Percentiles rank a stretch among this genome's conserved stretches.
phyloP scores from a whole-genome alignment of 2,888 invertebrate genomes.

The Papilio demoleus region DNA sequence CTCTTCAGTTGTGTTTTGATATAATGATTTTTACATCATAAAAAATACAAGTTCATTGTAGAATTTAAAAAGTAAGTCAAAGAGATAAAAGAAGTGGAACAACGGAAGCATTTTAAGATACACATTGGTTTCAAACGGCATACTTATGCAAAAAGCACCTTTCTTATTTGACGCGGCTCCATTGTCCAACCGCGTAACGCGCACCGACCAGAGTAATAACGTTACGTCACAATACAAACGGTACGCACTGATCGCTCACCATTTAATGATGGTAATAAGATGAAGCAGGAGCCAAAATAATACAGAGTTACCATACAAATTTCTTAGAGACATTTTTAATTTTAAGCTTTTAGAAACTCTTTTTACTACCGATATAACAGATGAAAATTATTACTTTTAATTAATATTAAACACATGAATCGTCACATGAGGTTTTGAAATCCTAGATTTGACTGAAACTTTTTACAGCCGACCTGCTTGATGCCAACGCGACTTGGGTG shows the following conservation, averaged over 20 bases:
- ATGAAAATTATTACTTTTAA: too few species aligned
- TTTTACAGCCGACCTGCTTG: too few species aligned
- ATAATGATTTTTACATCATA: neutral
- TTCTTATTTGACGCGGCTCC: conserved; percentile 42
- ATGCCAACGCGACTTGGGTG: too few species aligned
- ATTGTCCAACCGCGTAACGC: conserved; percentile 42
- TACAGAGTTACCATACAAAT: neutral
- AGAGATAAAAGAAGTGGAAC: conserved; percentile 15
- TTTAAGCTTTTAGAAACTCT: neutral
- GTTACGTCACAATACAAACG: conserved; percentile 40
- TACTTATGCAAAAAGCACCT: conserved; percentile 45
- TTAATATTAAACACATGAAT: too few species aligned
- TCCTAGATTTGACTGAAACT: too few species aligned
- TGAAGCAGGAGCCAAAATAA: neutral
- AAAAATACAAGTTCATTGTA: conserved; percentile 7
- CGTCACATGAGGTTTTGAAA: too few species aligned
- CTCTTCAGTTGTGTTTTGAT: neutral
- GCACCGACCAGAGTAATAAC: conserved; percentile 37
- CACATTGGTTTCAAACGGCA: conserved; percentile 28
- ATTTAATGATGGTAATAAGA: conserved; percentile 21
- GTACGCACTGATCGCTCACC: conserved; percentile 9
- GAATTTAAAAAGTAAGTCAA: conserved; percentile 17
- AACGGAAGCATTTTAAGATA: conserved; percentile 33
- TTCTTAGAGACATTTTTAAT: neutral
- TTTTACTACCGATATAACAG: neutral